A percentile compares a stretch with the other conserved stretches of the same genome.
phyloP scores from a whole-genome alignment of 2,888 invertebrate genomes.

The Stegophylla sp. region DNA sequence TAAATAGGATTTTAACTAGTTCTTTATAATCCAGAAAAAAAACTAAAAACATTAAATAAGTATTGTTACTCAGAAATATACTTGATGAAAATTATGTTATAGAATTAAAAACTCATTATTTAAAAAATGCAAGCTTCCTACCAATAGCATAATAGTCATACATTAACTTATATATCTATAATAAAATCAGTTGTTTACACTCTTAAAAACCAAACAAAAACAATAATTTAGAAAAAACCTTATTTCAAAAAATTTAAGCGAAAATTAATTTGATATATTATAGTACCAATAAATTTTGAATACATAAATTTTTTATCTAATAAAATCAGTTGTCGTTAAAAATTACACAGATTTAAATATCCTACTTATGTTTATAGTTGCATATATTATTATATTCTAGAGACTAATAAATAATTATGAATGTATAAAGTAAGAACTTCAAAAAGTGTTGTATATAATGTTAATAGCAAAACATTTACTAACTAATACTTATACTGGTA shows the following conservation, averaged over 20 bases:
- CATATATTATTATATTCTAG: no score
- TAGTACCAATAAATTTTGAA: neutral
- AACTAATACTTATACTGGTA: slow-evolving; percentile 32
- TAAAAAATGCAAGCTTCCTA: neutral
- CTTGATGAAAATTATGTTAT: neutral
- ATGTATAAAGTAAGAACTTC: neutral
- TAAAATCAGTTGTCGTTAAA: neutral
- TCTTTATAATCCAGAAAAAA: no score
- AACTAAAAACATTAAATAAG: neutral
- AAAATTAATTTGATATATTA: neutral
- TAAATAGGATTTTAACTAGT: neutral
- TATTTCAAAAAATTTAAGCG: neutral
- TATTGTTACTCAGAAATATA: neutral
- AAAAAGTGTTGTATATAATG: slow-evolving; percentile 10
- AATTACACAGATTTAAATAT: neutral
- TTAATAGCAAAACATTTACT: slow-evolving; percentile 12
- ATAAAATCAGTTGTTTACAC: neutral
- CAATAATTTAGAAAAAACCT: neutral
- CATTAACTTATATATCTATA: neutral
- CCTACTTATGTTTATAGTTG: slow-evolving; percentile 3
- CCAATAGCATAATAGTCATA: neutral
- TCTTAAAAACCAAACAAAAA: neutral
- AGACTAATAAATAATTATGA: neutral
- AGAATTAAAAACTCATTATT: neutral
- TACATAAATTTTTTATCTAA: neutral